Evolutionary conservation across 2,888 invertebrate species (phyloP).

Genomic region (Drosophila neotestacea): DNA sequence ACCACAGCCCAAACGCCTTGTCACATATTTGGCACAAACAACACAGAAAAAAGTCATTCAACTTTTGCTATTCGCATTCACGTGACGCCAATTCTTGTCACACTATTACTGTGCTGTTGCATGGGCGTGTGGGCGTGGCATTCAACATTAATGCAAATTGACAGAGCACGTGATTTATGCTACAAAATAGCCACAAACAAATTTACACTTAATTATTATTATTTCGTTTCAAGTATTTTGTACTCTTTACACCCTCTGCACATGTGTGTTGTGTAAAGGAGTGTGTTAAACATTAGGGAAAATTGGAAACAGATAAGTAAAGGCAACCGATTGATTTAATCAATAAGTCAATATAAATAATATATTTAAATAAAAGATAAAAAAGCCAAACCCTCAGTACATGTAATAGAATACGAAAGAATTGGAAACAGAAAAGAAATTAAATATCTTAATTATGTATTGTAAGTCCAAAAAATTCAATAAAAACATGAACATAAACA

Average conservation of each 20-base stretch:
- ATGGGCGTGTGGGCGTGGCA: conserved; percentile 28
- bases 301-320: background rate
- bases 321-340: no score
- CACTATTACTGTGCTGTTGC: background rate
- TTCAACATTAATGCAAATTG: conserved; percentile 62
- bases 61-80: conserved; percentile 54
- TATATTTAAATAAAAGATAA: no score
- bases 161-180: conserved; percentile 47
- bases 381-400: no score
- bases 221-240: conserved; percentile 17
- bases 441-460: no score
- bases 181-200: conserved; percentile 29
- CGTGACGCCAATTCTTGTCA: conserved; percentile 17
- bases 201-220: conserved; percentile 41
- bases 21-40: conserved; percentile 40
- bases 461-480: no score
- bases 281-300: background rate
- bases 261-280: no score
- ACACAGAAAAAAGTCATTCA: conserved; percentile 75
- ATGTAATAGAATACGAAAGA: no score
- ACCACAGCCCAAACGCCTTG: conserved; percentile 18
- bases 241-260: background rate
- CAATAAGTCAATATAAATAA: no score
- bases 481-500: no score
- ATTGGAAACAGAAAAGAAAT: no score